Conservation (phyloP, 2,797 vertebrate genomes). For the Sebastes oblongus region DNA sequence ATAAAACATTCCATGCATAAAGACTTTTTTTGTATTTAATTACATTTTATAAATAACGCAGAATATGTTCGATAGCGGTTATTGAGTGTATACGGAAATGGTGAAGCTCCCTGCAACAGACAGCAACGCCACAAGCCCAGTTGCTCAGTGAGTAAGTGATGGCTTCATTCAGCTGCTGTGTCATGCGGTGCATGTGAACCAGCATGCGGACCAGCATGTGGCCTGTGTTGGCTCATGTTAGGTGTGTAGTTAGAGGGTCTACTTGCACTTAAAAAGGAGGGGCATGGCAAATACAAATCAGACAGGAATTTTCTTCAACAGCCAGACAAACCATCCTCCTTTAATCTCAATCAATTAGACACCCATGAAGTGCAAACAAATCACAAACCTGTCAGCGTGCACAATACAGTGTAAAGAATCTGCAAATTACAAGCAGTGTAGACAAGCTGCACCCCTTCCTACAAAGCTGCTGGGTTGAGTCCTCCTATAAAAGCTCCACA, state of each 20-base stretch:
- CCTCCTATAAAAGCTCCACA: slow-evolving; percentile 49
- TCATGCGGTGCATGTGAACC: slow-evolving; percentile 79
- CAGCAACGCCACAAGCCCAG: slow-evolving; percentile 66
- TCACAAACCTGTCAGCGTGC: slow-evolving; percentile 65
- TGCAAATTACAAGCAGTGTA: slow-evolving; percentile 64
- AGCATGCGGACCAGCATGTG: slow-evolving; percentile 78
- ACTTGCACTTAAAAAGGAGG: slow-evolving; percentile 69
- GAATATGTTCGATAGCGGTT: slow-evolving; percentile 12
- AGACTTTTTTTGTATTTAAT: neutral
- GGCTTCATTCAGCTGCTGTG: slow-evolving; percentile 79
- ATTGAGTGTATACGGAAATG: slow-evolving; percentile 7
- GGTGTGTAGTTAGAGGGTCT: slow-evolving; percentile 75
- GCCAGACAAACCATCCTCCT: slow-evolving; percentile 69
- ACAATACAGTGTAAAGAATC: slow-evolving; percentile 73
- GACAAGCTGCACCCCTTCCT: slow-evolving; percentile 54
- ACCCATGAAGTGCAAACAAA: slow-evolving; percentile 75
- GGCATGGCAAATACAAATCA: slow-evolving; percentile 74
- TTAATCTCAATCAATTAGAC: slow-evolving; percentile 81
- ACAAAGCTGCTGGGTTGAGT: slow-evolving; percentile 47
- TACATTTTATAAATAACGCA: slow-evolving; percentile 1
- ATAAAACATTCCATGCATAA: slow-evolving; percentile 4
- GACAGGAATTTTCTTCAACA: slow-evolving; percentile 67
- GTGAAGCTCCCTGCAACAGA: slow-evolving; percentile 54
- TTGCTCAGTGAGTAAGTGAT: slow-evolving; percentile 76
- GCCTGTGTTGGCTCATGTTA: slow-evolving; percentile 78